Conservation (phyloP, 2,113 vertebrate species). For the Merops nubicus region DNA sequence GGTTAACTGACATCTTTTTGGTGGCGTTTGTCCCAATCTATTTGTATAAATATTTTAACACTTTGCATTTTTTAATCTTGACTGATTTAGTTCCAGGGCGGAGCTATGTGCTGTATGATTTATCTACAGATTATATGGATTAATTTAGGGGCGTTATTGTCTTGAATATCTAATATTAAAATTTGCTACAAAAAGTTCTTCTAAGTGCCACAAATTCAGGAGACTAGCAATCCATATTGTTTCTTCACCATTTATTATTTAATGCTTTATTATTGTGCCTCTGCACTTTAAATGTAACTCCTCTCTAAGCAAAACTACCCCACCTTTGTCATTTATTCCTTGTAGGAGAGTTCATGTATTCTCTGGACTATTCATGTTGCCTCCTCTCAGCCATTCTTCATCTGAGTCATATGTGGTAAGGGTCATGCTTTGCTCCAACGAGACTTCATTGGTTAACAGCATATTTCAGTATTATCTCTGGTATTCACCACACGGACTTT, state of each 20-base stretch:
- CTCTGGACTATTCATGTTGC: not conserved
- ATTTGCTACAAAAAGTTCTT: not conserved
- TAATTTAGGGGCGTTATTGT: not conserved
- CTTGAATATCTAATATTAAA: not conserved
- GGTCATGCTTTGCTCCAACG: not conserved
- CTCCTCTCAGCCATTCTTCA: not conserved
- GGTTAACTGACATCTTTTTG: not conserved
- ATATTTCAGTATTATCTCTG: not conserved
- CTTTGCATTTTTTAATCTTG: not conserved
- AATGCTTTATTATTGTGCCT: not conserved
- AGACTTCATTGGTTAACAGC: not conserved
- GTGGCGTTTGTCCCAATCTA: not conserved
- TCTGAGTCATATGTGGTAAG: fast-evolving
- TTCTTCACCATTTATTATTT: not conserved
- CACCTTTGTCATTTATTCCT: not conserved
- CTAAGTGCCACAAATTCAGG: not conserved
- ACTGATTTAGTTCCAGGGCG: not conserved
- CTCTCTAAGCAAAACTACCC: not conserved
- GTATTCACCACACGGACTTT: not conserved
- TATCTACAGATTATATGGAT: not conserved
- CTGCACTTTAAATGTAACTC: not conserved
- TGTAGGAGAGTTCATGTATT: not conserved
- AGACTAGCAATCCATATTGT: not conserved
- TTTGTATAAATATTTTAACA: not conserved
- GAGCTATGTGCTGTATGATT: not conserved